These are phyloP conservation scores for Ashinkailepas kermadecensis DNA, from an alignment of 2,888 invertebrate species.

Conservation along the genomic window DNA sequence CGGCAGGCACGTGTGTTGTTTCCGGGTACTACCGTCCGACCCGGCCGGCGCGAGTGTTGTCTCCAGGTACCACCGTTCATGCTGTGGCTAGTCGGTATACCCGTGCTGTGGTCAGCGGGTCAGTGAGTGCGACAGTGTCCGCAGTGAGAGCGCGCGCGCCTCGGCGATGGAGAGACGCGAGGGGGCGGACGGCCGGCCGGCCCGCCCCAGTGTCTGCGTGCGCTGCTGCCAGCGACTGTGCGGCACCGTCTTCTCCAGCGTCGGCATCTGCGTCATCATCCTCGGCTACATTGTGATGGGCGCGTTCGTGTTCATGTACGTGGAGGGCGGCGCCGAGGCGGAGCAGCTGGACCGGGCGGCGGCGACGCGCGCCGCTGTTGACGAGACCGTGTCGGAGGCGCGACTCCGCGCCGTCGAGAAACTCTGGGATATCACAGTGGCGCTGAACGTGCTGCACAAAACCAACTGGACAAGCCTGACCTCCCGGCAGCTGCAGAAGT, in stretches of 20 bases:
- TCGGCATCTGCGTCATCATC: slow-evolving; percentile 87
- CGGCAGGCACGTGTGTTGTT: too few relatives aligned
- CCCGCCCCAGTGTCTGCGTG: slow-evolving; percentile 26
- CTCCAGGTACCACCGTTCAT: too few relatives aligned
- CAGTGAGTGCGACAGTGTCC: too few relatives aligned
- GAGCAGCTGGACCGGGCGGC: slow-evolving; percentile 2
- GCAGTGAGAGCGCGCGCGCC: too few relatives aligned
- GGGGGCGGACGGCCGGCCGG: background rate
- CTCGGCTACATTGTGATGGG: slow-evolving; percentile 84
- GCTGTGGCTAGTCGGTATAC: too few relatives aligned
- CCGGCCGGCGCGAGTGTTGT: too few relatives aligned
- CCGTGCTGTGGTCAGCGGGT: too few relatives aligned
- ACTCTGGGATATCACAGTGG: slow-evolving; percentile 68
- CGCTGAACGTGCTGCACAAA: slow-evolving; percentile 63
- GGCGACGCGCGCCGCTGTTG: background rate
- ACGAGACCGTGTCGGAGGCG: background rate
- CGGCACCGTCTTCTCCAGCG: slow-evolving; percentile 50
- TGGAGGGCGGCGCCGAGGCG: slow-evolving; percentile 54
- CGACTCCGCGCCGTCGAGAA: slow-evolving; percentile 31
- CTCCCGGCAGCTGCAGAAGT: background rate
- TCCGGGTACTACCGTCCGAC: too few relatives aligned
- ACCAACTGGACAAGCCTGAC: slow-evolving; percentile 52
- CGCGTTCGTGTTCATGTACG: slow-evolving; percentile 82
- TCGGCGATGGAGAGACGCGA: too few relatives aligned
- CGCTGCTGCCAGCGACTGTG: slow-evolving; percentile 30